A percentile compares a stretch with the other conserved stretches of the same genome.
Conservation (phyloP, 2,113 vertebrate genomes). For the Peromyscus leucopus region DNA sequence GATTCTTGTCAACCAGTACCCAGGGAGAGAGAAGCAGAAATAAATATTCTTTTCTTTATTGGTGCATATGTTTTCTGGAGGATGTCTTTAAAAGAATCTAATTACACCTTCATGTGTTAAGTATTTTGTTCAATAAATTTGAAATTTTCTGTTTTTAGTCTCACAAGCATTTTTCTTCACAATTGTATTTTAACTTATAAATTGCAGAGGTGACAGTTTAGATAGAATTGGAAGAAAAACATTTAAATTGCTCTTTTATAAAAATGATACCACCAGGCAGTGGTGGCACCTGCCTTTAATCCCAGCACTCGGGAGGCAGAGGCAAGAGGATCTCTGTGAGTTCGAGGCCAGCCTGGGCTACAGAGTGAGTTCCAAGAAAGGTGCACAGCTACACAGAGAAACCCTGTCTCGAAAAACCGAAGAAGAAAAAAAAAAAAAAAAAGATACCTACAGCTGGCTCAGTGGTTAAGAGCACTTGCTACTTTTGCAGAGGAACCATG, state of each 20-base stretch:
- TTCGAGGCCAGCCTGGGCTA: no score
- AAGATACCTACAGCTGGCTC: no score
- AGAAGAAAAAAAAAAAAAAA: no score
- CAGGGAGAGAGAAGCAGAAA: neutral
- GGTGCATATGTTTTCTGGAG: neutral
- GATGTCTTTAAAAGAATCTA: neutral
- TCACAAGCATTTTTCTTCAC: constrained; percentile 5
- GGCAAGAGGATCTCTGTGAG: no score
- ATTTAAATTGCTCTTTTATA: neutral
- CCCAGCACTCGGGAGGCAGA: no score
- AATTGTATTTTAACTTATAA: constrained; percentile 27
- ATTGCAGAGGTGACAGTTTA: neutral
- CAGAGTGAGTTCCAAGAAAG: no score
- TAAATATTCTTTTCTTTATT: neutral
- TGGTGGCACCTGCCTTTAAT: no score
- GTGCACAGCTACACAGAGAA: no score
- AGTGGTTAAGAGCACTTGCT: neutral
- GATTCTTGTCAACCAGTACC: neutral
- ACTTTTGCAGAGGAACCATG: neutral
- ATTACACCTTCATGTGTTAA: neutral
- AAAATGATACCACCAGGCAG: neutral
- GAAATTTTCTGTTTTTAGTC: constrained; percentile 49
- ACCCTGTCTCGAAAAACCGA: no score
- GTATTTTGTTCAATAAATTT: constrained; percentile 30
- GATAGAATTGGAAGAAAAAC: constrained; percentile 13